Percentiles rank a stretch among this genome's conserved stretches.
Evolutionary conservation across 2,113 vertebrate species (phyloP).

Genomic region (Leptocoma aspasia): DNA sequence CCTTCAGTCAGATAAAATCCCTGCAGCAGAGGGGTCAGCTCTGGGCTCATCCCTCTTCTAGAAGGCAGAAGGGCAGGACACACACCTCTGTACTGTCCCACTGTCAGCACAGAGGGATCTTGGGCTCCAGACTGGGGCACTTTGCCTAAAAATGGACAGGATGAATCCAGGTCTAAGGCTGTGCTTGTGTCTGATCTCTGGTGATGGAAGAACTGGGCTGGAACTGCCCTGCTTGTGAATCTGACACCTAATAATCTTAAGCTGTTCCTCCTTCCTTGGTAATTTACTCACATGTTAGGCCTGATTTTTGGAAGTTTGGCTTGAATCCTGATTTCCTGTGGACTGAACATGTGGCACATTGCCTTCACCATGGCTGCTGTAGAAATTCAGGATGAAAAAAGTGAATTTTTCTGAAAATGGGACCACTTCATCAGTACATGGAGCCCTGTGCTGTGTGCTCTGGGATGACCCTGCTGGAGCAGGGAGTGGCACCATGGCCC

Average conservation of each 20-base stretch:
- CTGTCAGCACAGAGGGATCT: neutral
- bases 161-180: neutral
- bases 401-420: neutral
- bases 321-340: neutral
- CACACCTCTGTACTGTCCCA: fast-evolving
- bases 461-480: neutral
- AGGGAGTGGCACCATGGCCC: neutral
- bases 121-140: neutral
- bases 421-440: fast-evolving
- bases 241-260: neutral
- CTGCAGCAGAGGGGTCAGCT: neutral
- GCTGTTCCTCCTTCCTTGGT: neutral
- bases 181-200: neutral
- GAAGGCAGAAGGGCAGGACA: neutral
- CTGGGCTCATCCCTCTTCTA: neutral
- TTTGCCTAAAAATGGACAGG: neutral
- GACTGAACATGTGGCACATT: fast-evolving
- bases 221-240: neutral
- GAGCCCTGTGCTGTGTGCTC: neutral
- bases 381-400: neutral
- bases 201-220: neutral
- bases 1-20: neutral
- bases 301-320: neutral
- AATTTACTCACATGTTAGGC: neutral
- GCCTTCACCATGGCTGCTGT: neutral